Evolutionary conservation across 2,113 vertebrate species (phyloP).

Genomic region (Campylomormyrus tamandua): DNA sequence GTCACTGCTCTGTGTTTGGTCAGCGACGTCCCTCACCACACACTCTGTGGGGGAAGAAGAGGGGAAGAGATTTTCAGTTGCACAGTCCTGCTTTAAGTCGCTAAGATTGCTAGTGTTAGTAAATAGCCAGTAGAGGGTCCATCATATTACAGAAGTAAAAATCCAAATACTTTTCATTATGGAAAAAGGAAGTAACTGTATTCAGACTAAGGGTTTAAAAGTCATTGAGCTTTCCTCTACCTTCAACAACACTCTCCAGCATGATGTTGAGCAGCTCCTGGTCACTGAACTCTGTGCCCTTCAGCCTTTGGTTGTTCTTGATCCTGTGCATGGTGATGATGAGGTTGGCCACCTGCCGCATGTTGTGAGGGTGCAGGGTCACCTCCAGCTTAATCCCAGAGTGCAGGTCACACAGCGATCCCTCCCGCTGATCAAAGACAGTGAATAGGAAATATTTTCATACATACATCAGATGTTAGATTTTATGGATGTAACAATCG

Average conservation of each 20-base stretch:
- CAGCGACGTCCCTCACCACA: background rate
- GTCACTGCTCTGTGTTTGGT: too few species aligned
- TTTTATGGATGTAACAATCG: background rate
- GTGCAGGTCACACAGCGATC: constrained; percentile 12
- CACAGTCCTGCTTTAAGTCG: background rate
- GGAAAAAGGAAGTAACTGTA: background rate
- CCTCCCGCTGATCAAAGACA: background rate
- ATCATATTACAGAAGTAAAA: background rate
- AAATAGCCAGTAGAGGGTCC: background rate
- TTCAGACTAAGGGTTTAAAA: background rate
- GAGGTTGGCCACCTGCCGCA: constrained; percentile 30
- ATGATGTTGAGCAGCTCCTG: constrained; percentile 26
- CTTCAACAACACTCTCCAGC: constrained; percentile 40
- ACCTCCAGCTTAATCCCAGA: constrained; percentile 31
- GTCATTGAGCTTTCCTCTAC: constrained; percentile 22
- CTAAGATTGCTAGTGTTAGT: background rate
- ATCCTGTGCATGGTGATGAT: constrained; percentile 35
- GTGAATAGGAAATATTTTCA: background rate
- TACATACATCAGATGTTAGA: background rate
- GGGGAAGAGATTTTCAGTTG: background rate
- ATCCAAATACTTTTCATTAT: background rate
- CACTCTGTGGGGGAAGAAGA: constrained; percentile 21
- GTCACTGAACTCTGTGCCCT: constrained; percentile 26
- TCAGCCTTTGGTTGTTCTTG: background rate
- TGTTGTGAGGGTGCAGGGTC: background rate